phyloP scores from a whole-genome alignment of 2,888 invertebrate genomes.

The Hydrotaea diabolus region DNA sequence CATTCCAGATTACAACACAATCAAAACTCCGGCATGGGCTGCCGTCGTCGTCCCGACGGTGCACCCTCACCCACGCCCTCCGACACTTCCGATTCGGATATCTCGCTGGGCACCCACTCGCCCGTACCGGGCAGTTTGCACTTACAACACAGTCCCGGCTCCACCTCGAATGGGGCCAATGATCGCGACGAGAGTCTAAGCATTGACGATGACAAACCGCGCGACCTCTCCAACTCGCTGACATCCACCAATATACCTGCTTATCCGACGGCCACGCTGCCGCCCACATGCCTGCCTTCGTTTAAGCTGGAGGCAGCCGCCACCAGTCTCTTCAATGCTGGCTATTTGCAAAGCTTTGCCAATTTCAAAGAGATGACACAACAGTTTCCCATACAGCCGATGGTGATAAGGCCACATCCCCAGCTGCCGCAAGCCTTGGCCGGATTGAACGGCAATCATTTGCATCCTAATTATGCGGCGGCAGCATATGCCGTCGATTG shows the following conservation, averaged over 20 bases:
- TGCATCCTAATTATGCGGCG: slow-evolving; percentile 76
- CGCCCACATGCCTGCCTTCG: slow-evolving; percentile 75
- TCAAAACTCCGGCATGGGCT: slow-evolving; percentile 78
- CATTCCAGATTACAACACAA: slow-evolving; percentile 79
- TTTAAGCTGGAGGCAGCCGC: slow-evolving; percentile 78
- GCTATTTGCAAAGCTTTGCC: slow-evolving; percentile 80
- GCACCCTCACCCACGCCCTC: slow-evolving; percentile 80
- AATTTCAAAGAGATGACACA: slow-evolving; percentile 80
- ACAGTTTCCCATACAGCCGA: slow-evolving; percentile 80
- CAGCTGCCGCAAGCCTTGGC: slow-evolving; percentile 78
- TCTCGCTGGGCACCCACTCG: slow-evolving; percentile 81
- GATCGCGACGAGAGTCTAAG: slow-evolving; percentile 80
- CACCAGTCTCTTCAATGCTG: slow-evolving; percentile 79
- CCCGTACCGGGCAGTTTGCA: slow-evolving; percentile 80
- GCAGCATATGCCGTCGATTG: slow-evolving; percentile 70
- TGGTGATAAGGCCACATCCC: slow-evolving; percentile 80
- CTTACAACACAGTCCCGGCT: slow-evolving; percentile 80
- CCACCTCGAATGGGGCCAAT: slow-evolving; percentile 80
- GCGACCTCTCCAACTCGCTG: slow-evolving; percentile 77
- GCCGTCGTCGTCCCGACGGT: slow-evolving; percentile 77
- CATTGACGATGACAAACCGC: slow-evolving; percentile 80
- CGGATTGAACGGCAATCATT: slow-evolving; percentile 74
- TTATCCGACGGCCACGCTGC: slow-evolving; percentile 68
- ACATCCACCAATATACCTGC: slow-evolving; percentile 70
- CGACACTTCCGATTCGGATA: slow-evolving; percentile 81